These are phyloP conservation scores for Arvicanthis niloticus DNA, from an alignment of 2,113 vertebrate genomes.

Conservation along the genomic window DNA sequence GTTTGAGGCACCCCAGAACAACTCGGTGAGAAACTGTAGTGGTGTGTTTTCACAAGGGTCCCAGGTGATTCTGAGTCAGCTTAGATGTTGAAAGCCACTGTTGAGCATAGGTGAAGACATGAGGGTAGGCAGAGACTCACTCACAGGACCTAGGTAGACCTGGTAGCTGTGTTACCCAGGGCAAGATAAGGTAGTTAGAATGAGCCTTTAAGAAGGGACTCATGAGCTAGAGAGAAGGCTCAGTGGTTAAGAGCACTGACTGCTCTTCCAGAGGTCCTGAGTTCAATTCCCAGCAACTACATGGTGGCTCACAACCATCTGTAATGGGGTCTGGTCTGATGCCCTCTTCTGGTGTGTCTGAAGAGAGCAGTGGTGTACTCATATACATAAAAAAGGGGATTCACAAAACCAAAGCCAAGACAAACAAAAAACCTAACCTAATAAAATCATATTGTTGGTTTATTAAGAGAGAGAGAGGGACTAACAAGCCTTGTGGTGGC, in stretches of 20 bases:
- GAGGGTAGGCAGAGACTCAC: neutral
- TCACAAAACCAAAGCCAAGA: neutral
- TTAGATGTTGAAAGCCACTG: neutral
- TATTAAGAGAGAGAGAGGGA: no score
- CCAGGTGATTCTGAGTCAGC: neutral
- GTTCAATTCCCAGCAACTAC: no score
- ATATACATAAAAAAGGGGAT: no score
- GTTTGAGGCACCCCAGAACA: neutral
- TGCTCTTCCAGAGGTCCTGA: no score
- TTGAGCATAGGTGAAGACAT: neutral
- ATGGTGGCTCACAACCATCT: no score
- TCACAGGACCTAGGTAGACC: neutral
- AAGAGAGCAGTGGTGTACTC: no score
- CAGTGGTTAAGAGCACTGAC: no score
- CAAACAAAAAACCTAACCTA: neutral
- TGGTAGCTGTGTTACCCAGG: neutral
- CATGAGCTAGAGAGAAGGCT: no score
- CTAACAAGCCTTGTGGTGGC: neutral
- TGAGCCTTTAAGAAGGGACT: neutral
- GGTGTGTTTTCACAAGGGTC: neutral
- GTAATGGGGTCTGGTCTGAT: no score
- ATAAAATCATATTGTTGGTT: no score
- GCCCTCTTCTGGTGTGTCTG: no score
- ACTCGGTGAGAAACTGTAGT: neutral
- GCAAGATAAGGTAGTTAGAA: neutral